Conservation (phyloP, 2,113 vertebrate species). For the Hippocampus abdominalis region DNA sequence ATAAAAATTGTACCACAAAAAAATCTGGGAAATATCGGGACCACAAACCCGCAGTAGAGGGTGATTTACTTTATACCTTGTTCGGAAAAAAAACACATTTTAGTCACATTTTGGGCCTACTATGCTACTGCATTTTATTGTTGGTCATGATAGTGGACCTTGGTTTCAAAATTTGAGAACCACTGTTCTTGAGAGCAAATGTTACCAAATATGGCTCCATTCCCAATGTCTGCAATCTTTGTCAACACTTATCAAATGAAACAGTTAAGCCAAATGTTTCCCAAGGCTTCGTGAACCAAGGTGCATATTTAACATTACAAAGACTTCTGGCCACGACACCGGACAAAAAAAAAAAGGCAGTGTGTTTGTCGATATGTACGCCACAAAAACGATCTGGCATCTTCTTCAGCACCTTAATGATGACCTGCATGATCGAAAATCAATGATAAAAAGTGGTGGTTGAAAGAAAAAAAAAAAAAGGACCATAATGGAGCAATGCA, state of each 20-base stretch:
- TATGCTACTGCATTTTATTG: no score
- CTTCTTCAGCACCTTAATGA: not conserved
- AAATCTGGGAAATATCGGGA: no score
- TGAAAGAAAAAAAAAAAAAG: not conserved
- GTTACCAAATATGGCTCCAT: no score
- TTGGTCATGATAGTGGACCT: no score
- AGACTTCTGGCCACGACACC: not conserved
- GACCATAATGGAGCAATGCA: not conserved
- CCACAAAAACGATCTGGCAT: not conserved
- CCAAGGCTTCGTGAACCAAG: not conserved
- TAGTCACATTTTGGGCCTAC: no score
- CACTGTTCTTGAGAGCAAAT: no score
- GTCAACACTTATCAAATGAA: not conserved
- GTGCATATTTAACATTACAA: not conserved
- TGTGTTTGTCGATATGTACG: not conserved
- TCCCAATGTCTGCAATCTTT: not conserved
- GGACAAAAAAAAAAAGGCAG: not conserved
- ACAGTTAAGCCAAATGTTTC: not conserved
- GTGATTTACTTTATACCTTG: no score
- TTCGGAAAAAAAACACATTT: no score
- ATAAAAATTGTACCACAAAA: no score
- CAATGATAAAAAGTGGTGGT: not conserved
- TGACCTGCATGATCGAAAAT: not conserved
- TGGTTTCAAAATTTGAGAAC: no score
- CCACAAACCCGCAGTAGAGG: no score